Conservation (phyloP, 2,888 invertebrate genomes). For the Ophraella communa region DNA sequence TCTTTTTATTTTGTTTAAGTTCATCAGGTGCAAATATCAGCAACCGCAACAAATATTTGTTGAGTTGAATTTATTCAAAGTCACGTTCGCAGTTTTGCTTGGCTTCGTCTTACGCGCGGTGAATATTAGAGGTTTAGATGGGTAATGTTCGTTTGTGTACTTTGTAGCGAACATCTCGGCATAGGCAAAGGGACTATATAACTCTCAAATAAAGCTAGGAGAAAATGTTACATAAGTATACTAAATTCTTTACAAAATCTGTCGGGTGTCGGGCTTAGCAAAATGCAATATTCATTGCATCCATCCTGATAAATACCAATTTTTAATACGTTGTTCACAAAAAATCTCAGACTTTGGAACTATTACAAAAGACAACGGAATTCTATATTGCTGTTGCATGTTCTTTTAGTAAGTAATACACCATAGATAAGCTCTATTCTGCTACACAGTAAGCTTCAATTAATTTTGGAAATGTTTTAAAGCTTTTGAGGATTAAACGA, state of each 20-base stretch:
- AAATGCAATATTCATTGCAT: background rate
- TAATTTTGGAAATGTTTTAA: no score
- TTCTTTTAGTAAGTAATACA: no score
- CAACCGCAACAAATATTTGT: constrained; percentile 60
- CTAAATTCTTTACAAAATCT: background rate
- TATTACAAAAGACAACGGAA: no score
- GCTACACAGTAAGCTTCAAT: no score
- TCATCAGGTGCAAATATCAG: constrained; percentile 57
- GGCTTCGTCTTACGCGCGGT: constrained; percentile 57
- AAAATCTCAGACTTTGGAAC: no score
- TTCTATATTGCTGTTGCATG: no score
- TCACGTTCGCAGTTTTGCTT: constrained; percentile 59
- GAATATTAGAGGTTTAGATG: constrained; percentile 49
- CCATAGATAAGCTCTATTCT: no score
- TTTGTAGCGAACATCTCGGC: constrained; percentile 33
- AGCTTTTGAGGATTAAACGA: no score
- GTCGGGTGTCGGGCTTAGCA: no score
- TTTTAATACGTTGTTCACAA: no score
- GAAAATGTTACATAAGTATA: background rate
- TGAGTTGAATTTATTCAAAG: constrained; percentile 58
- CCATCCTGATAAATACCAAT: no score
- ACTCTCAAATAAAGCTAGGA: background rate
- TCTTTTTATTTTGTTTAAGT: constrained; percentile 40
- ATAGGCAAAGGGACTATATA: background rate
- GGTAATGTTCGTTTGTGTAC: constrained; percentile 35